Percentiles rank a stretch among this genome's conserved stretches.
Conservation (phyloP, 2,888 invertebrate species). For the Yponomeuta malinellus region DNA sequence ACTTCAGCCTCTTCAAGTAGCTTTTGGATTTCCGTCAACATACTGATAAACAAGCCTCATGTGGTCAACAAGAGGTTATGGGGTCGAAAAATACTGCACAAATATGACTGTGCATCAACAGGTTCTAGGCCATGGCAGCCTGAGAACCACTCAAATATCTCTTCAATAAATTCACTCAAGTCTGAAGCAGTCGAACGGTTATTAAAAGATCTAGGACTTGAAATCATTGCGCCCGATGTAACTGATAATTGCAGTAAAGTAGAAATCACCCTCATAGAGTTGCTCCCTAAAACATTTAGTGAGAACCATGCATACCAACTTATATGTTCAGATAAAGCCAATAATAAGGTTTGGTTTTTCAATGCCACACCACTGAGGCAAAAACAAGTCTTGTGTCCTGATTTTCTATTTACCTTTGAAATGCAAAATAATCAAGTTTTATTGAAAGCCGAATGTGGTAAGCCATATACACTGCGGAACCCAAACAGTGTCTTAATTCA, state of each 20-base stretch:
- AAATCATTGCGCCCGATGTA: neutral
- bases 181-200: neutral
- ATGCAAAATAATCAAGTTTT: constrained; percentile 48
- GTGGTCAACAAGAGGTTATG: constrained; percentile 83
- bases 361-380: constrained; percentile 53
- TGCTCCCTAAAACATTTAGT: constrained; percentile 52
- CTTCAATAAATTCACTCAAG: neutral
- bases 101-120: constrained; percentile 25
- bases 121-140: neutral
- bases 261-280: constrained; percentile 46
- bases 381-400: constrained; percentile 56
- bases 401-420: constrained; percentile 64
- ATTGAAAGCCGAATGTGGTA: constrained; percentile 56
- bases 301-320: constrained; percentile 50
- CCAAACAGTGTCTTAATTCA: constrained; percentile 8
- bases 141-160: neutral
- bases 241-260: constrained; percentile 17
- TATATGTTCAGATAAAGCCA: constrained; percentile 51
- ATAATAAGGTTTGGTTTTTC: constrained; percentile 55
- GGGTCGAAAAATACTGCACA: constrained; percentile 57
- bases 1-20: constrained; percentile 20
- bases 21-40: constrained; percentile 79
- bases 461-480: constrained; percentile 24
- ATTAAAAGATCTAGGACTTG: neutral
- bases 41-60: constrained; percentile 81